Evolutionary conservation across 2,113 vertebrate species (phyloP), one percentile per base, ranked within the genome.

Genomic region (Pterophyllum scalare): DNA sequence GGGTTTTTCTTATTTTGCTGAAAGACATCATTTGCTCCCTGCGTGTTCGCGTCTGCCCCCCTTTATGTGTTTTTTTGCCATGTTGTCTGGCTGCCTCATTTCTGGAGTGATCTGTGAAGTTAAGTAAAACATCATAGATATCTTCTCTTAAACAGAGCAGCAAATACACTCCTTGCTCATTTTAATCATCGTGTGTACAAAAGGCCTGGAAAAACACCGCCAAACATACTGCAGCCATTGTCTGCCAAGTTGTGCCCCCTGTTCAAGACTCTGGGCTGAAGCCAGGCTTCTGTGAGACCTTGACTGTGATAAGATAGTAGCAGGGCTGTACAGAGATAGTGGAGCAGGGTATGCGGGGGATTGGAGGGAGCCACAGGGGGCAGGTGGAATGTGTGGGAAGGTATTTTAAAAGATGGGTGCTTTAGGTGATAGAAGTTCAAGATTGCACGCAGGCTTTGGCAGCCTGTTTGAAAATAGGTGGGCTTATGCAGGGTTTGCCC

Each of bases 211-310:
- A 93, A 93, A 94, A 89, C 86, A 86, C 88, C 65, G 89, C 82
- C 89, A 72, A 90, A 85, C 89, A 89, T 89, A 89, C 88, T 67
- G 88, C 91, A 93, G 92, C 84, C 87, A 79, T 86, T 59, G 80
- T 87, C 90, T 92, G 92, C 93, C 92, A 92, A 90, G 80, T 92
- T 90, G 87, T 92, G 88, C 87, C 92, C 87, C 82, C 81, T 82
- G 84, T 82, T 90, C 80, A 82, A 92, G 90, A 89, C 90, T 90
- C 75, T 92, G 91, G 89, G 93, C 86, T 77, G 75, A 82, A 82
- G 91, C 93, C 89, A 89, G 83, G 92, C 92, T 93, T 91, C 90
- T 88, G 91, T 84, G 88, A 94, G 89, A 95, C 93, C 93, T 94
- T 94, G 91, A 88, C 87, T 35, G 2, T 83, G 93, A 94, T 93